Evolutionary conservation across 2,113 vertebrate genomes (phyloP).

Genomic region (Centropristis striata): DNA sequence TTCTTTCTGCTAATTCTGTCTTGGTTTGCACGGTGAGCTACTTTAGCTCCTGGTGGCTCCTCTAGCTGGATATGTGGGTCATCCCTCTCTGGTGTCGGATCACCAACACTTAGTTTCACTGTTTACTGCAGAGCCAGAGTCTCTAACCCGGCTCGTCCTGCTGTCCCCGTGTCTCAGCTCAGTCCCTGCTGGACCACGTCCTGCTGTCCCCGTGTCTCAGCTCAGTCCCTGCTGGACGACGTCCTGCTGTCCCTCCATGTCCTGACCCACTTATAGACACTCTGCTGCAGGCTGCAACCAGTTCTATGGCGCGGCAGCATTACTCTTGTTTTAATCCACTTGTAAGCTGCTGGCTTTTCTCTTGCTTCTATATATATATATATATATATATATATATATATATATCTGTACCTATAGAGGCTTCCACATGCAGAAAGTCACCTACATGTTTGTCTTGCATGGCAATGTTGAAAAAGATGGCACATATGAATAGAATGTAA

Average conservation of each 20-base stretch:
- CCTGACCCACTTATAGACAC: constrained; percentile 72
- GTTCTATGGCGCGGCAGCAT: constrained; percentile 38
- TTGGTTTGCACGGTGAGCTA: not conserved
- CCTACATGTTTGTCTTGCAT: not conserved
- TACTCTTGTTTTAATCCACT: constrained; percentile 55
- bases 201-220: constrained; percentile 29
- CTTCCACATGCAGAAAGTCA: not conserved
- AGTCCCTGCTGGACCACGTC: constrained; percentile 12
- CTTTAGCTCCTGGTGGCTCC: constrained; percentile 3
- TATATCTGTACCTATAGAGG: not conserved
- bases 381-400: no score
- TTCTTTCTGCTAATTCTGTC: constrained; percentile 10
- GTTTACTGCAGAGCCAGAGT: constrained; percentile 10
- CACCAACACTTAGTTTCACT: constrained; percentile 7
- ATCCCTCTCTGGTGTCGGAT: not conserved
- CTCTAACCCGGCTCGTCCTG: constrained; percentile 62
- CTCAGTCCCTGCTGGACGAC: constrained; percentile 2
- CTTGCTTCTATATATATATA: constrained; percentile 1
- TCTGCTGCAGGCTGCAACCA: constrained; percentile 48
- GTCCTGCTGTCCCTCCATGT: constrained; percentile 45
- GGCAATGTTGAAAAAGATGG: not conserved
- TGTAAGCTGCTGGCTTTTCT: constrained; percentile 37
- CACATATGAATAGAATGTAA: not conserved
- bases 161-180: constrained; percentile 16
- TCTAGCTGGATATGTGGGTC: constrained; percentile 22